Evolutionary conservation across 2,113 vertebrate genomes (phyloP).

Genomic region (Sturnus vulgaris): DNA sequence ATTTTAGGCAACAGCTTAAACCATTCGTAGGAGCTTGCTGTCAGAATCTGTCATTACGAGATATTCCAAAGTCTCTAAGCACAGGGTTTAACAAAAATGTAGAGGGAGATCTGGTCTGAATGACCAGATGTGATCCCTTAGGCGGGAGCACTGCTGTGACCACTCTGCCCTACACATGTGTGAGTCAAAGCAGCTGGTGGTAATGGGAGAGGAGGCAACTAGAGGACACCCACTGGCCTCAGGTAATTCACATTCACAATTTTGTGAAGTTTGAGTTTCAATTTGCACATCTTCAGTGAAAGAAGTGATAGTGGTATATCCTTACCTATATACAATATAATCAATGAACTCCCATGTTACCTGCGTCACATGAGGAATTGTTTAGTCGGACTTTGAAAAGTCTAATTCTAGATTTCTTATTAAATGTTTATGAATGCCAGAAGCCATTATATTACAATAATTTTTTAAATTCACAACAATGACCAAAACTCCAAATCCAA

Average conservation of each 20-base stretch:
- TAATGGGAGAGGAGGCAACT: not conserved
- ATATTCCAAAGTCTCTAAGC: not conserved
- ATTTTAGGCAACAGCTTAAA: not conserved
- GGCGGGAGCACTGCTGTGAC: not conserved
- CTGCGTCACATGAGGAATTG: not conserved
- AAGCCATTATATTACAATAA: not conserved
- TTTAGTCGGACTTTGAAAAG: not conserved
- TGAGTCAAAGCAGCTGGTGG: not conserved
- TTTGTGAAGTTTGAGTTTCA: not conserved
- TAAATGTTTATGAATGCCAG: not conserved
- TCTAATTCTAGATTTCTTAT: not conserved
- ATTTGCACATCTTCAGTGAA: not conserved
- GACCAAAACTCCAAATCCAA: not conserved
- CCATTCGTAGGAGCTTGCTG: not conserved
- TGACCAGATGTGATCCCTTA: rapidly evolving
- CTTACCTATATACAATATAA: not conserved
- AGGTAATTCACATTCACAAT: not conserved
- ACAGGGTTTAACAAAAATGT: not conserved
- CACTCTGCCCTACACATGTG: not conserved
- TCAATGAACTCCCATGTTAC: not conserved
- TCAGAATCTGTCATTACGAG: not conserved
- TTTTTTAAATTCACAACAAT: not conserved
- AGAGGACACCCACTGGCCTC: not conserved
- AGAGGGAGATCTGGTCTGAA: not conserved
- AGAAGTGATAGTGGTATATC: not conserved